phyloP scores from a whole-genome alignment of 2,113 vertebrate species.

The Motacilla alba region DNA sequence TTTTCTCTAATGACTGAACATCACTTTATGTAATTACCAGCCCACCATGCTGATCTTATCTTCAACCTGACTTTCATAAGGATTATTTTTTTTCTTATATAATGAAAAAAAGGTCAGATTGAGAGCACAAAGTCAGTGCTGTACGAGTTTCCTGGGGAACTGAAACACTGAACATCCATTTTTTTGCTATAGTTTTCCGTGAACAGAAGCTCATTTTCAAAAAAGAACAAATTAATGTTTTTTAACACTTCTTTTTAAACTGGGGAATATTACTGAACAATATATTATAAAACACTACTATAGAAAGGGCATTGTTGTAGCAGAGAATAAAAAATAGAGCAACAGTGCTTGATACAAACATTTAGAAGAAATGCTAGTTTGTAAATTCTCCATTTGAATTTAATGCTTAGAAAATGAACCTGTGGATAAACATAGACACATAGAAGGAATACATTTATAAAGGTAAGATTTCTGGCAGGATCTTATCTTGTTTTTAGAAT shows the following conservation, averaged over 20 bases:
- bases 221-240: background rate
- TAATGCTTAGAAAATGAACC: background rate
- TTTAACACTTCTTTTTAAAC: background rate
- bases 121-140: background rate
- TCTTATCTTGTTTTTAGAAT: background rate
- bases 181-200: slow-evolving; percentile 37
- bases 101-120: slow-evolving; percentile 65
- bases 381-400: background rate
- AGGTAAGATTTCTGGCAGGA: background rate
- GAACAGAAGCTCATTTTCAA: slow-evolving; percentile 12
- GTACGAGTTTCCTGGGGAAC: slow-evolving; percentile 34
- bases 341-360: background rate
- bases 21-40: slow-evolving; percentile 73
- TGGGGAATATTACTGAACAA: background rate
- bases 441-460: background rate
- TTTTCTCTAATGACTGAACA: slow-evolving; percentile 60
- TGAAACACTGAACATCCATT: slow-evolving; percentile 1
- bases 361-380: background rate
- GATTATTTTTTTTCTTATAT: slow-evolving; percentile 52
- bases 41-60: slow-evolving; percentile 74
- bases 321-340: slow-evolving; percentile 32
- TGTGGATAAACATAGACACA: background rate
- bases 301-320: background rate
- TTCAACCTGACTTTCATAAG: slow-evolving; percentile 46
- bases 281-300: background rate